Base-by-base conservation (phyloP, 2,113 vertebrate genomes). In the Himantopus leucocephalus region DNA sequence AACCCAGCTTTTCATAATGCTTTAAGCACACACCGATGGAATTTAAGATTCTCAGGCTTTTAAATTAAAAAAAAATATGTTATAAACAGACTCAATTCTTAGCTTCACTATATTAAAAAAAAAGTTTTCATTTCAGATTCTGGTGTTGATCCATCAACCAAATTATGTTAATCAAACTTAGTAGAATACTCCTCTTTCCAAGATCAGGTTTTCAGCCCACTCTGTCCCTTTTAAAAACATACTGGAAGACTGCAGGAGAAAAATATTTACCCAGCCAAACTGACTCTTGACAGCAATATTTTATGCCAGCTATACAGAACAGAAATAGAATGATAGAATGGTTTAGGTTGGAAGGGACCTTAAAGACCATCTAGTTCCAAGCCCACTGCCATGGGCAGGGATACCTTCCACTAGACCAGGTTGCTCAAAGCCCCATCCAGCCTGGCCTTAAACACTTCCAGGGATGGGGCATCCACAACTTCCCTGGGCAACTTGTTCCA, bases 221-320 rank as follows among this genome's bases (percentile, higher is more conserved):
- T 79, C 50, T 52, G 18, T 47, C 8, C 0, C 22, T 76, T 88
- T 93, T 41, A 39, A 88, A 85, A 73, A 70, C 23, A 47, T 17
- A 52, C 32, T 64, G 39, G 39, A 95, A 85, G 29, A 50, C 14
- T 71, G 32, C 23, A 71, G 29, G 41, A 79, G n/a, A 64, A 94
- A 90, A 94, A 85, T 90, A 80, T 95, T 92, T 96, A 96, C 78
- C 0, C 1, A 93, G 50, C 24, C 26, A 88, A 92, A 94, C 2
- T 74, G 89, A 86, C 30, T 90, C 71, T 70, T 76, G 78, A 90
- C 78, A 86, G 88, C 41, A 90, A 71, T 86, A 77, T 86, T 94
- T 95, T 84, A 90, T 83, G 47, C 64, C 64, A 94, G 50, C 55
- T 84, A 18, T 23, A 70, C 10, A 76, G 35, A 91, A 71, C 10